Percentiles rank a stretch among this genome's conserved stretches.
Conservation (phyloP, 2,113 vertebrate species). For the Aramus guarauna region DNA sequence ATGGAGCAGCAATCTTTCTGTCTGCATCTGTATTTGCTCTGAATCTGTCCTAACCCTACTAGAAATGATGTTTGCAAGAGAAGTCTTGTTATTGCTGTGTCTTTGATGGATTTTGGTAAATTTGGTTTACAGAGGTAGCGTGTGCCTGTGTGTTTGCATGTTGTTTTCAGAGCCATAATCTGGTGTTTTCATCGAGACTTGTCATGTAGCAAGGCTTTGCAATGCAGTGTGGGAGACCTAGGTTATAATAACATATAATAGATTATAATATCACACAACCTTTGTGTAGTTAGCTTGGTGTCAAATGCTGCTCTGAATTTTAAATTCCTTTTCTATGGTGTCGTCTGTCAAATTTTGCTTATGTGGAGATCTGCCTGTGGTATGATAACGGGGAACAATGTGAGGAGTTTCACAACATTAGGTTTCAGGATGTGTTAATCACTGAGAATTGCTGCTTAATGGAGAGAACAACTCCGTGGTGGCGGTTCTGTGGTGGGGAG, state of each 20-base stretch:
- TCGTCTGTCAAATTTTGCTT: not conserved
- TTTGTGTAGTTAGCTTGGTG: not conserved
- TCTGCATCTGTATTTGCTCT: conserved; percentile 7
- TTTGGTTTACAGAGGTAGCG: not conserved
- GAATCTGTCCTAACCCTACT: conserved; percentile 17
- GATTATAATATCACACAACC: not conserved
- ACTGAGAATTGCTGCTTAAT: not conserved
- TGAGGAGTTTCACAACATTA: not conserved
- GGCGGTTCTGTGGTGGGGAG: not conserved
- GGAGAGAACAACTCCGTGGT: not conserved
- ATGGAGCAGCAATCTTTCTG: conserved; percentile 48
- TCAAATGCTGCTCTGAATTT: not conserved
- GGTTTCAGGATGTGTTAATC: not conserved
- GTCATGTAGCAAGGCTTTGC: not conserved
- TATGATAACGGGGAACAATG: not conserved
- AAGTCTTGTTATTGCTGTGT: not conserved
- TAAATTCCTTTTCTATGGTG: not conserved
- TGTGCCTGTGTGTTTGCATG: conserved; percentile 31
- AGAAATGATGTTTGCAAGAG: not conserved
- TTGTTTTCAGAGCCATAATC: not conserved
- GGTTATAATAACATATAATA: not conserved
- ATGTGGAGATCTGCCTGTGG: not conserved
- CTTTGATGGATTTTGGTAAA: conserved; percentile 1
- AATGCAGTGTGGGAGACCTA: not conserved
- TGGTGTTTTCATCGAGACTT: not conserved